Percentiles rank a stretch among this genome's conserved stretches.
phyloP scores from a whole-genome alignment of 2,797 vertebrate species.

The Lycodopsis pacificus region DNA sequence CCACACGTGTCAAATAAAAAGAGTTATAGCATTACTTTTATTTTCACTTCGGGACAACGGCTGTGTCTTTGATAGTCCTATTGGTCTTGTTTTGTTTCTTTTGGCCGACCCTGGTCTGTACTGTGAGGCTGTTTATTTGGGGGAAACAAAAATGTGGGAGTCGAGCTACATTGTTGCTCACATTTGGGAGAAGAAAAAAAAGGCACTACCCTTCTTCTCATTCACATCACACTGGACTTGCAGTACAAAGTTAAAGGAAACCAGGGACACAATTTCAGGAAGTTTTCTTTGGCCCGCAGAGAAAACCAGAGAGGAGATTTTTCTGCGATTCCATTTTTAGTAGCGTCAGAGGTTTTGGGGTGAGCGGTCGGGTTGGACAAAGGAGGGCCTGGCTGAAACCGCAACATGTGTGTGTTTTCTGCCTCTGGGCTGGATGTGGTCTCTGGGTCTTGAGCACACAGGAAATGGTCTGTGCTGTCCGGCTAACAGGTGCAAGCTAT shows the following conservation, averaged over 20 bases:
- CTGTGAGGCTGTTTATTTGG: conserved; percentile 13
- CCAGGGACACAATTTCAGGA: conserved; percentile 86
- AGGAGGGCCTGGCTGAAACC: conserved; percentile 50
- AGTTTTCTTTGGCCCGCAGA: conserved; percentile 82
- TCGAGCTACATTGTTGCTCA: conserved; percentile 32
- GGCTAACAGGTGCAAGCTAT: conserved; percentile 57
- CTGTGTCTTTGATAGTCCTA: conserved; percentile 14
- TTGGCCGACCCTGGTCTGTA: conserved; percentile 42
- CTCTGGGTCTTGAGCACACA: conserved; percentile 36
- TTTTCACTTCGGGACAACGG: conserved; percentile 52
- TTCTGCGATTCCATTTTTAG: conserved; percentile 81
- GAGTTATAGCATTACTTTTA: conserved; percentile 30
- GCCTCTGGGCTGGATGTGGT: conserved; percentile 60
- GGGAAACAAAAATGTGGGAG: conserved; percentile 8
- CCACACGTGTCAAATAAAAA: conserved; percentile 41
- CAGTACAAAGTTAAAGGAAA: conserved; percentile 72
- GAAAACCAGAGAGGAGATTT: conserved; percentile 68
- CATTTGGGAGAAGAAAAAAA: conserved; percentile 38
- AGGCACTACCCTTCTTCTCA: conserved; percentile 44
- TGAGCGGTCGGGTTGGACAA: conserved; percentile 54
- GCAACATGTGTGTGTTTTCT: conserved; percentile 58
- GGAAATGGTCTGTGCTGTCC: conserved; percentile 45
- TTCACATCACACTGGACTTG: conserved; percentile 67
- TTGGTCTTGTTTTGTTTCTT: conserved; percentile 30
- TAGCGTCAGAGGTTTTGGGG: conserved; percentile 50